Evolutionary conservation across 1,140 invertebrate genomes (phyloP).

Genomic region (Drosophila novamexicana): DNA sequence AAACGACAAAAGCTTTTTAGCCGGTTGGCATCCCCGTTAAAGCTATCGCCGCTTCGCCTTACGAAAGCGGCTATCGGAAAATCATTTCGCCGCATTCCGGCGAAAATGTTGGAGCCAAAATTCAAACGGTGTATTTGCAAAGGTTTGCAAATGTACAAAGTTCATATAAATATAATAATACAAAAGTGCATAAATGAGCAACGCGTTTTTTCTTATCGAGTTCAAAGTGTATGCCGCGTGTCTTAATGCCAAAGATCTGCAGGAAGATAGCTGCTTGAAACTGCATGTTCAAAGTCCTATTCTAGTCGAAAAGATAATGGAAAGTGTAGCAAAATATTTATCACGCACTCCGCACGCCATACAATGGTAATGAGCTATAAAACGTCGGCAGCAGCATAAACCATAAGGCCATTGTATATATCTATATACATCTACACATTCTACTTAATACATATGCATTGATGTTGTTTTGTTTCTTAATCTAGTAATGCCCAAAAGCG

Average conservation of each 20-base stretch:
- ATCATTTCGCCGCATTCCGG: not conserved
- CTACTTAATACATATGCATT: not conserved
- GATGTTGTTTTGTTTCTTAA: slow-evolving; percentile 60
- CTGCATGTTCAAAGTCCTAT: not conserved
- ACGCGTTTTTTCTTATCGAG: not conserved
- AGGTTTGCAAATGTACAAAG: not conserved
- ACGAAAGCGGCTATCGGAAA: not conserved
- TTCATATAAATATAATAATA: not conserved
- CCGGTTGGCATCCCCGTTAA: slow-evolving; percentile 23
- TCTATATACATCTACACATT: not conserved
- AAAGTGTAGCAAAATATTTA: slow-evolving; percentile 83
- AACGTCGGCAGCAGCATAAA: slow-evolving; percentile 13
- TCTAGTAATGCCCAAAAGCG: slow-evolving; percentile 81
- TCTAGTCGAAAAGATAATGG: slow-evolving; percentile 48
- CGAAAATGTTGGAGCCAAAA: not conserved
- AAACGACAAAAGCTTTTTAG: slow-evolving; percentile 17
- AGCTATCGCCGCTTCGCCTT: not conserved
- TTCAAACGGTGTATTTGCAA: not conserved
- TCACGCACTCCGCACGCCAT: slow-evolving; percentile 74
- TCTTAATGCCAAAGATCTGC: slow-evolving; percentile 25
- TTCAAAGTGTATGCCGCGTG: slow-evolving; percentile 45
- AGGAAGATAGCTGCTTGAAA: slow-evolving; percentile 20
- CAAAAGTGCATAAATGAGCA: slow-evolving; percentile 31
- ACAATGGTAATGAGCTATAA: slow-evolving; percentile 82
- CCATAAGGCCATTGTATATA: not conserved